These are phyloP conservation scores for Rhipidura dahli DNA, from an alignment of 2,113 vertebrate genomes.

Conservation along the genomic window DNA sequence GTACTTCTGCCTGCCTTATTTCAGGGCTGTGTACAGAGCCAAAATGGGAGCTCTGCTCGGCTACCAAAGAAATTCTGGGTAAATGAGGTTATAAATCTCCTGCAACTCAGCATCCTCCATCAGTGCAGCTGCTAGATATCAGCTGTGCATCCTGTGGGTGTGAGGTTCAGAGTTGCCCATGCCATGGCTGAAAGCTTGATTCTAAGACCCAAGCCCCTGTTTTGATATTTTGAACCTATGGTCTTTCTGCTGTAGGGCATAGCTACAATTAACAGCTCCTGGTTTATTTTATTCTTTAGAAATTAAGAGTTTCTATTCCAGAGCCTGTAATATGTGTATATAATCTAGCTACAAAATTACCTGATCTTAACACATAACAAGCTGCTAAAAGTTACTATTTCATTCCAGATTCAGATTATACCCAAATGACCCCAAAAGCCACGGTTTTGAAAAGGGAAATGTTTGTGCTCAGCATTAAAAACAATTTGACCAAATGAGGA, in stretches of 20 bases:
- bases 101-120: background rate
- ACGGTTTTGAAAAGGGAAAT: slow-evolving; percentile 61
- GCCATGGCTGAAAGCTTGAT: background rate
- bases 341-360: background rate
- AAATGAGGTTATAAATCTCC: background rate
- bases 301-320: background rate
- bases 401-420: slow-evolving; percentile 75
- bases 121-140: background rate
- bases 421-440: slow-evolving; percentile 69
- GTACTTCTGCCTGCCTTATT: background rate
- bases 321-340: background rate
- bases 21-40: background rate
- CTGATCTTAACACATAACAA: background rate
- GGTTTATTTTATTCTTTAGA: background rate
- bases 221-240: background rate
- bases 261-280: background rate
- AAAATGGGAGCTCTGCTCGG: background rate
- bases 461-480: slow-evolving; percentile 77
- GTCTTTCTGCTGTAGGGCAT: background rate
- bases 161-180: background rate
- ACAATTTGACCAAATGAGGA: slow-evolving; percentile 70
- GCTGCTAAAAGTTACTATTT: background rate
- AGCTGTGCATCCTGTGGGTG: background rate
- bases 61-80: background rate
- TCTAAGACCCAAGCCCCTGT: background rate